phyloP scores from a whole-genome alignment of 2,113 vertebrate genomes.

The Hippocampus mohnikei region DNA sequence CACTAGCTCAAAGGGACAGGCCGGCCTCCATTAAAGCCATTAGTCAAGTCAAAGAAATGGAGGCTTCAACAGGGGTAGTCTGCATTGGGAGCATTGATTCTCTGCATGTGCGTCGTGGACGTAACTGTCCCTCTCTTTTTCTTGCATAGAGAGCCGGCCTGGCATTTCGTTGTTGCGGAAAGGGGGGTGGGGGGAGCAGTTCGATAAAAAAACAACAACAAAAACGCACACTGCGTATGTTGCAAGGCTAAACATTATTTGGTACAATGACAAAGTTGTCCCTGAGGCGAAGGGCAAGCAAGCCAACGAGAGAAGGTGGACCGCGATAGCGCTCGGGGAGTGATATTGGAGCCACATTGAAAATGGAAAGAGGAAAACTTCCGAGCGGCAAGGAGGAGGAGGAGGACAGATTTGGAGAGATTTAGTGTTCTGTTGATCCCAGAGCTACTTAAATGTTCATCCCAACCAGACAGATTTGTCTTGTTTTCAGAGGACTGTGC shows the following conservation, averaged over 20 bases:
- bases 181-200: slow-evolving; percentile 1
- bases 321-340: background rate
- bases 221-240: slow-evolving; percentile 17
- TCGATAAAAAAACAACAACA: slow-evolving; percentile 42
- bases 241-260: slow-evolving; percentile 28
- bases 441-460: slow-evolving; percentile 31
- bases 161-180: slow-evolving; percentile 53
- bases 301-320: slow-evolving; percentile 7
- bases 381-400: background rate
- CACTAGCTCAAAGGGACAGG: slow-evolving; percentile 39
- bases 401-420: slow-evolving; percentile 26
- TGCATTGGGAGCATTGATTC: slow-evolving; percentile 11
- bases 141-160: slow-evolving; percentile 38
- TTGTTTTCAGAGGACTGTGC: slow-evolving; percentile 25
- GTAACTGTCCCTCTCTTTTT: slow-evolving; percentile 1
- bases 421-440: slow-evolving; percentile 26
- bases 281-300: slow-evolving; percentile 17
- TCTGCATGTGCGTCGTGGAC: slow-evolving; percentile 11
- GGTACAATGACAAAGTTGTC: slow-evolving; percentile 20
- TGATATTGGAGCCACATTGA: slow-evolving; percentile 12
- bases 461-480: slow-evolving; percentile 37
- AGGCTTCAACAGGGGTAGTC: slow-evolving; percentile 23
- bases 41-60: slow-evolving; percentile 47
- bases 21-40: slow-evolving; percentile 45
- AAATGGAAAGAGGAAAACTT: slow-evolving; percentile 14